Evolutionary conservation across 2,113 vertebrate species (phyloP).

Genomic region (Eulemur macaco): DNA sequence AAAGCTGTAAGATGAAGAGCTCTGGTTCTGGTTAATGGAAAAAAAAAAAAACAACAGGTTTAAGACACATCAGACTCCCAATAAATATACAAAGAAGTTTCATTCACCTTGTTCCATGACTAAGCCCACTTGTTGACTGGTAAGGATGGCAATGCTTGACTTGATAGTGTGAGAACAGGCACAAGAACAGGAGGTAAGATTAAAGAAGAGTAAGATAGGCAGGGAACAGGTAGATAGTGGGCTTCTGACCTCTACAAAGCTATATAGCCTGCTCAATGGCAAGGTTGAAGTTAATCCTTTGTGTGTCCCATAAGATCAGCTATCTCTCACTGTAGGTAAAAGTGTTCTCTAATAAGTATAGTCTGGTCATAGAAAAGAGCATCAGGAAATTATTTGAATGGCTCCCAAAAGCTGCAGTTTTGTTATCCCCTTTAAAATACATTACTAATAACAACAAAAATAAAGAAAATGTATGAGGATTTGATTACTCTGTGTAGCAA

Average conservation of each 20-base stretch:
- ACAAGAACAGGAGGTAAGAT: background rate
- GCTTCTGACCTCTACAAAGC: background rate
- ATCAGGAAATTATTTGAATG: background rate
- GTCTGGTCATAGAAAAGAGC: background rate
- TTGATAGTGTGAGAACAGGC: background rate
- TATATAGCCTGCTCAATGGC: background rate
- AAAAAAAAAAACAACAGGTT: background rate
- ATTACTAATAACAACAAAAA: background rate
- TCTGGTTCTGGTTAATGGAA: background rate
- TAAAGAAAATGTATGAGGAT: background rate
- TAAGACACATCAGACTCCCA: background rate
- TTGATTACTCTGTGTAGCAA: background rate
- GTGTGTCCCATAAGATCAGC: background rate
- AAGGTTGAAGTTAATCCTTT: background rate
- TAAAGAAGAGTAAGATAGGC: background rate
- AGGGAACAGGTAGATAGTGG: rapidly evolving
- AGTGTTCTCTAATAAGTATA: background rate
- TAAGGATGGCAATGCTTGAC: background rate
- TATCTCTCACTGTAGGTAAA: background rate
- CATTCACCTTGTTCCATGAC: background rate
- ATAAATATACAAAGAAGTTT: background rate
- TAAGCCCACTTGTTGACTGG: background rate
- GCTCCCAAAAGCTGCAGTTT: background rate
- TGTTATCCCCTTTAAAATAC: background rate
- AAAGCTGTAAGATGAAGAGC: background rate